Base-by-base conservation (phyloP, 1,140 invertebrate genomes). In the Aphidius ervi region DNA sequence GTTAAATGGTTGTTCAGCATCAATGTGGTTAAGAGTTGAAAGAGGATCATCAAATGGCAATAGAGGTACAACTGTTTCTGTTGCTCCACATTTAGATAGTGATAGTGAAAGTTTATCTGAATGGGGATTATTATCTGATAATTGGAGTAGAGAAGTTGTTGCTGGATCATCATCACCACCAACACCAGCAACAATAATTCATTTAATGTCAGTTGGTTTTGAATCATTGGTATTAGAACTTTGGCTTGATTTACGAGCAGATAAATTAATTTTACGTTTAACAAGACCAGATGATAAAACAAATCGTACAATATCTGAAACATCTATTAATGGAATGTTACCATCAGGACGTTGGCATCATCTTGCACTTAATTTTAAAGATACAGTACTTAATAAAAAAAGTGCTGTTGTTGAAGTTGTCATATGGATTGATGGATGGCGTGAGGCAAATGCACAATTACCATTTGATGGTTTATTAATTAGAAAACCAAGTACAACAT, bases 341-440 rank as follows among this genome's bases (percentile, higher is more conserved):
- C 72, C 82, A 16, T 74, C 79, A 4, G 77, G 79, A 45, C 69
- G 75, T 6, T 87, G 86, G 86, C 81, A 82, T 65, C 83, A 86
- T 69, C 68, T 88, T 45, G 83, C 84, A 31, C 69, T 87, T 23
- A 86, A 86, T 72, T 80, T 86, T 37, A 78, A 81, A 66, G 85
- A 87, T 65, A 81, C 76, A 0, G 75, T 86, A 45, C 76, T 78
- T 5, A 79, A 81, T 60, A 81, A 83, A 62, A 78, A 81, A 7
- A 82, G 80, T 58, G 85, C 85, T 56, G 81, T 82, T 50, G 78
- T 87, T 23, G 79, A 87, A 73, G 84, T 87, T 39, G 73, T 73
- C 1, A 65, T 83, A 31, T 78, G 82, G 69, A 62, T 84, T n/a
- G 77, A 84, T 63, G 83, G 82, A 1, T 81, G 79, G 74, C 72